A percentile compares a stretch with the other conserved stretches of the same genome.
phyloP scores from a whole-genome alignment of 2,113 vertebrate species.

The Channa argus region DNA sequence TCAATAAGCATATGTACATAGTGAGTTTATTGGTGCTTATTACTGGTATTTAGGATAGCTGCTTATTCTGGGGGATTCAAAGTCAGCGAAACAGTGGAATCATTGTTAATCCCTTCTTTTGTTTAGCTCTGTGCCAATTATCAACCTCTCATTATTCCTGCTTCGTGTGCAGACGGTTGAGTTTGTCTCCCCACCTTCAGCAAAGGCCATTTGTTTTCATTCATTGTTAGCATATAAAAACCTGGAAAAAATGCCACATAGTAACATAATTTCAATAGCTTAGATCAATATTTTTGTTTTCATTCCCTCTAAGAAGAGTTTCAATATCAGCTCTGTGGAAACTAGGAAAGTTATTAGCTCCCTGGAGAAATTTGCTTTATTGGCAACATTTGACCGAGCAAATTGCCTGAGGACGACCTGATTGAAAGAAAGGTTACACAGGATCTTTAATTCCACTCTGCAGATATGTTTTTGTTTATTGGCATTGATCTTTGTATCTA shows the following conservation, averaged over 20 bases:
- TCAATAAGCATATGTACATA: slow-evolving; percentile 10
- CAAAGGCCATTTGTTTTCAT: not conserved
- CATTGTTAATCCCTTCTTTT: not conserved
- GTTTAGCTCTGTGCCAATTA: not conserved
- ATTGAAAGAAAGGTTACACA: not conserved
- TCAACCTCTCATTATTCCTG: not conserved
- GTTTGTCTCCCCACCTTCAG: not conserved
- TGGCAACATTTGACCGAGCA: not conserved
- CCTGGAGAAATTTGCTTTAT: not conserved
- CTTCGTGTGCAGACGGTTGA: not conserved
- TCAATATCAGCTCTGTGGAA: not conserved
- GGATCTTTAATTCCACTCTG: not conserved
- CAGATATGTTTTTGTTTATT: not conserved
- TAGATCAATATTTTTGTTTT: not conserved
- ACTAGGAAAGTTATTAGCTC: not conserved
- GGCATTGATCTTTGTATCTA: not conserved
- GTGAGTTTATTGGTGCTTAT: not conserved
- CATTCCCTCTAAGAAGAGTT: not conserved
- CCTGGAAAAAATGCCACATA: not conserved
- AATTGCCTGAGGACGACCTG: not conserved
- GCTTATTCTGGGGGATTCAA: slow-evolving; percentile 5
- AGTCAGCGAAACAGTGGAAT: not conserved
- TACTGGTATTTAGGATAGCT: not conserved
- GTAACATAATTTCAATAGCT: not conserved
- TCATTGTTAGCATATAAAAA: not conserved